A percentile compares a stretch with the other conserved stretches of the same genome.
These are phyloP conservation scores for Heterodera schachtii DNA, from an alignment of 1,140 invertebrate genomes.

Conservation along the genomic window DNA sequence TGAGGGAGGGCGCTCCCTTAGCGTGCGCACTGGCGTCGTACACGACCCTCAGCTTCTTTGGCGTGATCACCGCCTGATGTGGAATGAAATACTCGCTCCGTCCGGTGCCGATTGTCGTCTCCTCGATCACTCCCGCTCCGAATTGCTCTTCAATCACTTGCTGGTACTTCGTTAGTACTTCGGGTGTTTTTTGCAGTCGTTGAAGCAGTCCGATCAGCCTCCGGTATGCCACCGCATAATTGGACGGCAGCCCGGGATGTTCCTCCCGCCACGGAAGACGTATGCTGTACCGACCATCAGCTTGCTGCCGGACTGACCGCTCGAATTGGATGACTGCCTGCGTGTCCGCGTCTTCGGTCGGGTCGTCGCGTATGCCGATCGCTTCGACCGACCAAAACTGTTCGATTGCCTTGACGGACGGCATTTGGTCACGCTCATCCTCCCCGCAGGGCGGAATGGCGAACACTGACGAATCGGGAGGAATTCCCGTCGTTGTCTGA, in stretches of 20 bases:
- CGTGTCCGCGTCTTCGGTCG: not conserved
- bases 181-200: conserved; percentile 1
- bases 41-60: conserved; percentile 53
- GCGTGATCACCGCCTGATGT: conserved; percentile 22
- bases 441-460: no score
- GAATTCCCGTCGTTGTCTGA: no score
- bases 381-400: conserved; percentile 1
- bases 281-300: conserved; percentile 16
- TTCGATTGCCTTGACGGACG: not conserved
- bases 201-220: not conserved
- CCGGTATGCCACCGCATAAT: conserved; percentile 9
- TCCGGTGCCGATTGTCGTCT: not conserved
- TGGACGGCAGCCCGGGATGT: conserved; percentile 12
- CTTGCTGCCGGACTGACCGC: not conserved
- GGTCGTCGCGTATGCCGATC: not conserved
- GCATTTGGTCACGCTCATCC: not conserved
- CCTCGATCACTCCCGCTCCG: conserved; percentile 15
- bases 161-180: conserved; percentile 20
- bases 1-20: conserved; percentile 52
- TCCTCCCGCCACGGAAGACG: conserved; percentile 22
- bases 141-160: conserved; percentile 5
- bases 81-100: conserved; percentile 25
- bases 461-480: not conserved
- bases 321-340: not conserved
- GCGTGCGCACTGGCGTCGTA: conserved; percentile 65